A percentile compares a stretch with the other conserved stretches of the same genome.
These are phyloP conservation scores for Pontoporia blainvillei DNA, from an alignment of 2,113 vertebrate species.

Conservation along the genomic window DNA sequence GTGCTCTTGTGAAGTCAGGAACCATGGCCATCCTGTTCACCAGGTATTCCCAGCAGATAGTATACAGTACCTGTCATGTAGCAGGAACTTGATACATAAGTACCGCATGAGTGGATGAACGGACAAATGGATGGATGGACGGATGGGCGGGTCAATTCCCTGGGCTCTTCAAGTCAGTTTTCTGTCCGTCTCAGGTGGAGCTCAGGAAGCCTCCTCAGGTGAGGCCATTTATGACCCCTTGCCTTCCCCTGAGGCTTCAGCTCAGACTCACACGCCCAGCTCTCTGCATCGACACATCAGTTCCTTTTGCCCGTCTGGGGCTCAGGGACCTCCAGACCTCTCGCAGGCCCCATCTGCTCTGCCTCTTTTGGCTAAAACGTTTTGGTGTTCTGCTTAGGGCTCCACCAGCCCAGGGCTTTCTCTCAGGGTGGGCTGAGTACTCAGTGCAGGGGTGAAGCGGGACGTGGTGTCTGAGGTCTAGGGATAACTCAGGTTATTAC, in stretches of 20 bases:
- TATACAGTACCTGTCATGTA: not conserved
- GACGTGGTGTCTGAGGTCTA: too few relatives aligned
- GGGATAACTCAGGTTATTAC: too few relatives aligned
- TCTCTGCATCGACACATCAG: too few relatives aligned
- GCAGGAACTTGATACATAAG: not conserved
- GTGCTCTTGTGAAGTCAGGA: not conserved
- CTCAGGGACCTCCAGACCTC: not conserved
- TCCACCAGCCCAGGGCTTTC: not conserved
- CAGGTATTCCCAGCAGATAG: too few relatives aligned
- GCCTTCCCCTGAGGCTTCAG: not conserved
- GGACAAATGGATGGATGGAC: not conserved
- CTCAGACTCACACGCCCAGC: not conserved
- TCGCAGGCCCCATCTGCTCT: not conserved
- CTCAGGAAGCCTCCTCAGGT: not conserved
- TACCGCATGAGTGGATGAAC: not conserved
- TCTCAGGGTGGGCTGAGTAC: not conserved
- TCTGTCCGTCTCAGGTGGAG: not conserved
- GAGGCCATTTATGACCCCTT: not conserved
- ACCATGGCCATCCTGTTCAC: not conserved
- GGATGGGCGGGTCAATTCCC: not conserved
- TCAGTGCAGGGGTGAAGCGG: too few relatives aligned
- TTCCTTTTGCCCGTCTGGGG: not conserved
- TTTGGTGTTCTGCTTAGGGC: not conserved
- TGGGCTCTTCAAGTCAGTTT: not conserved
- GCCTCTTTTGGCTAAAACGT: not conserved